Evolutionary conservation across 1,140 invertebrate species (phyloP).

Genomic region (Rhopalosiphum maidis): DNA sequence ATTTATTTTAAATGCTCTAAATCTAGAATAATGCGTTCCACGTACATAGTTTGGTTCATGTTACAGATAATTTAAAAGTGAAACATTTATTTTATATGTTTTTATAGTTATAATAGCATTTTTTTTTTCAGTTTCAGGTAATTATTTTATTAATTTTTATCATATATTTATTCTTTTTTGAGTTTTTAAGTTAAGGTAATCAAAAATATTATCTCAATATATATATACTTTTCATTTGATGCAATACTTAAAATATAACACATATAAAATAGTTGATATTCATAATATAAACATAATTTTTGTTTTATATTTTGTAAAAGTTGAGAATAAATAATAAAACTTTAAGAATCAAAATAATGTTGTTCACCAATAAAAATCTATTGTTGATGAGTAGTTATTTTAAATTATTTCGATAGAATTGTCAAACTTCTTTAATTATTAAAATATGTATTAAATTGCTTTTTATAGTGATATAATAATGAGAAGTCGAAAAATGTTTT

Average conservation of each 20-base stretch:
- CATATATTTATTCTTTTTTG: neutral
- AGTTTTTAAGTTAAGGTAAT: too few species aligned
- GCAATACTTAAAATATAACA: neutral
- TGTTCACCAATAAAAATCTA: neutral
- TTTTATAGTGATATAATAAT: neutral
- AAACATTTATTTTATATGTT: neutral
- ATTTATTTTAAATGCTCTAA: neutral
- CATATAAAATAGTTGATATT: neutral
- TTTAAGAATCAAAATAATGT: neutral
- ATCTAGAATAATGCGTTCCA: neutral
- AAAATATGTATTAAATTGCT: neutral
- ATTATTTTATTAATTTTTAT: neutral
- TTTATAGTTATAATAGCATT: neutral
- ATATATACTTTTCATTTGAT: neutral
- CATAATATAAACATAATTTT: neutral
- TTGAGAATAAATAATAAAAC: neutral
- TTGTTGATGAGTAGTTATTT: neutral
- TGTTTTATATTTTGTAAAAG: neutral
- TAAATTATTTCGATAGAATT: neutral
- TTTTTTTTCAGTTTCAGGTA: neutral
- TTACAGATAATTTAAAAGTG: neutral
- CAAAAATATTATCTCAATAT: neutral
- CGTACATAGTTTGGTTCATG: neutral
- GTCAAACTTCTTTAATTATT: neutral
- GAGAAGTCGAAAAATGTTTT: too few species aligned